phyloP scores from a whole-genome alignment of 2,888 invertebrate species.

The Ophraella communa region DNA sequence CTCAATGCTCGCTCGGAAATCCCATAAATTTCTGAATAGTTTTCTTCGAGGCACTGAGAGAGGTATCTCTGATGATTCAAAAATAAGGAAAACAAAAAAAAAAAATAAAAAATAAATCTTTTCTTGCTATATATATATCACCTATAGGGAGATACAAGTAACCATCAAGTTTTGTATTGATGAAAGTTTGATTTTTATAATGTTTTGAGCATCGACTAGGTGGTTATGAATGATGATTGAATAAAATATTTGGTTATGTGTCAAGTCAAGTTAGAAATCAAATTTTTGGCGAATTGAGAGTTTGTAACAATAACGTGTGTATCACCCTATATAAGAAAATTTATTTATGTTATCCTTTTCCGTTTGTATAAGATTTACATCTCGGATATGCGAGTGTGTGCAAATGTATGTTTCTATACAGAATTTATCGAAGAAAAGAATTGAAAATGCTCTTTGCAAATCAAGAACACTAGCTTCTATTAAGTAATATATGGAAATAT shows the following conservation, averaged over 20 bases:
- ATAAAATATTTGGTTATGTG: no score
- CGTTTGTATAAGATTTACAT: no score
- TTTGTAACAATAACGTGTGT: not conserved
- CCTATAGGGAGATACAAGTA: not conserved
- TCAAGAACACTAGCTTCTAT: not conserved
- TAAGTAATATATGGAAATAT: not conserved
- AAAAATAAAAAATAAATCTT: not conserved
- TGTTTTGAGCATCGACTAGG: no score
- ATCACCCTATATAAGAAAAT: not conserved
- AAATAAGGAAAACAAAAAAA: not conserved
- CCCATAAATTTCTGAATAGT: constrained; percentile 25
- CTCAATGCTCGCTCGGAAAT: constrained; percentile 8
- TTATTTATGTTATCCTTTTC: no score
- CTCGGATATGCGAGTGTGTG: no score
- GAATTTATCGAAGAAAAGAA: not conserved
- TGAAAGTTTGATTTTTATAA: no score
- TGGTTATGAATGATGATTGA: no score
- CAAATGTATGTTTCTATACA: no score
- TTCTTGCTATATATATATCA: not conserved
- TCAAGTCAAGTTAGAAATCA: no score
- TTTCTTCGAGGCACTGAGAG: not conserved
- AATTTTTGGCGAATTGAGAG: not conserved
- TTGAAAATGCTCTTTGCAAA: not conserved
- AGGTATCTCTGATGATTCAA: not conserved
- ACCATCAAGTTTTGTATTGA: no score